Base-by-base conservation (phyloP, 2,797 vertebrate genomes). In the Knipowitschia caucasica region DNA sequence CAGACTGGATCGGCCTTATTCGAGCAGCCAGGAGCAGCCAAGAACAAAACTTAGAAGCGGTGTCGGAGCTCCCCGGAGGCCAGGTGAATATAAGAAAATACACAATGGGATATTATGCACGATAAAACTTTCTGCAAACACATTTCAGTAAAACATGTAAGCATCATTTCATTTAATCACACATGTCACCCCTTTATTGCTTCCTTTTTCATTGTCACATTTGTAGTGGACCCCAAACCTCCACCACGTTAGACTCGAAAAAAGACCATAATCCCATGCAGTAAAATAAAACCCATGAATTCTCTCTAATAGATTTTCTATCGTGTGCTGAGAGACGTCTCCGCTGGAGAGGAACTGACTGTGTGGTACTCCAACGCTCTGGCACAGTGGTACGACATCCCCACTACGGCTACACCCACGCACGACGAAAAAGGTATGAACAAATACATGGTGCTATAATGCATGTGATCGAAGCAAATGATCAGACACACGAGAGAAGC, bases 371-470 rank as follows among this genome's bases (percentile, higher is more conserved):
- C 95, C 59, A 95, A 90, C 73, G 67, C 92, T n/a, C 73, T 99
- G 83, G 95, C 96, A 2, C 95, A 97, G 80, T 97, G 94, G 94
- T 96, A 94, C 59, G 93, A 98, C 82, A 93, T 98, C 49, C 93
- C 96, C 5, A 92, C 91, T 21, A 96, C 92, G 1, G 96, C 96
- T 24, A 98, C 96, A 34, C 96, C 96, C 0, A 98, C 96, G 0
- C 96, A 98, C 75, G 95, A 99, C 50, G 96, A 99, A 65, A 98
- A 95, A 97, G 96, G 96, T 98, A 92, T 82, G 58, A 4, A 7
- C 24, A 7, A 43, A 43, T 26, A 8, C 17, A 18, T n/a, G n/a
- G n/a, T n/a, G n/a, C 15, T 6, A 9, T 18, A 7, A 38, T 38
- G 17, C 18, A 38, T 20, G n/a, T n/a, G n/a, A n/a, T n/a, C n/a